phyloP scores from a whole-genome alignment of 2,113 vertebrate species.

The Paramisgurnus dabryanus region DNA sequence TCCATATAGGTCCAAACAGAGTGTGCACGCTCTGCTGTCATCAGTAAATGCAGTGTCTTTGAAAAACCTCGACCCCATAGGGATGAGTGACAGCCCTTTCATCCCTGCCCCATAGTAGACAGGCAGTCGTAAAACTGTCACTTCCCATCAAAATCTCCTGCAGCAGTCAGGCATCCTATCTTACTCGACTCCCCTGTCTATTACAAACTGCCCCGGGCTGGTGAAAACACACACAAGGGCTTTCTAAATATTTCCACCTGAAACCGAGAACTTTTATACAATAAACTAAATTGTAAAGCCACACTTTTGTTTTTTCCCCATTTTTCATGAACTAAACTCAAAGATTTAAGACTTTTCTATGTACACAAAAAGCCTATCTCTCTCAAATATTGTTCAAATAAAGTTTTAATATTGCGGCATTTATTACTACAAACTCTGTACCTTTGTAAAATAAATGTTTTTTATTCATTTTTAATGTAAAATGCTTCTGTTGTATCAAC shows the following conservation, averaged over 20 bases:
- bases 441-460: background rate
- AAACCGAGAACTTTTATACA: conserved; percentile 9
- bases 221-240: conserved; percentile 2
- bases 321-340: no score
- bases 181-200: conserved; percentile 3
- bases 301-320: no score
- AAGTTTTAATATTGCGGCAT: background rate
- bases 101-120: background rate
- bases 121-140: background rate
- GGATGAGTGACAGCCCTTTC: background rate
- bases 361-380: no score
- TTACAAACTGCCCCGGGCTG: background rate
- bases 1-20: conserved; percentile 1
- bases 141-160: conserved; percentile 9
- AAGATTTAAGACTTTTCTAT: no score
- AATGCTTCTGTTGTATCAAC: background rate
- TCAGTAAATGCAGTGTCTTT: conserved; percentile 9
- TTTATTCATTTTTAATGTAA: background rate
- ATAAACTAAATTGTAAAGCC: no score
- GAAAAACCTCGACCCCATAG: background rate
- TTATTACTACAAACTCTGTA: background rate
- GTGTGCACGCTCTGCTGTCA: conserved; percentile 4
- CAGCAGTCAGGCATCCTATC: conserved; percentile 10
- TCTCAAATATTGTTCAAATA: background rate
- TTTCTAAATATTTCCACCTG: background rate